A percentile compares a stretch with the other conserved stretches of the same genome.
Evolutionary conservation across 1,140 invertebrate species (phyloP).

Genomic region (Solenopsis invicta): DNA sequence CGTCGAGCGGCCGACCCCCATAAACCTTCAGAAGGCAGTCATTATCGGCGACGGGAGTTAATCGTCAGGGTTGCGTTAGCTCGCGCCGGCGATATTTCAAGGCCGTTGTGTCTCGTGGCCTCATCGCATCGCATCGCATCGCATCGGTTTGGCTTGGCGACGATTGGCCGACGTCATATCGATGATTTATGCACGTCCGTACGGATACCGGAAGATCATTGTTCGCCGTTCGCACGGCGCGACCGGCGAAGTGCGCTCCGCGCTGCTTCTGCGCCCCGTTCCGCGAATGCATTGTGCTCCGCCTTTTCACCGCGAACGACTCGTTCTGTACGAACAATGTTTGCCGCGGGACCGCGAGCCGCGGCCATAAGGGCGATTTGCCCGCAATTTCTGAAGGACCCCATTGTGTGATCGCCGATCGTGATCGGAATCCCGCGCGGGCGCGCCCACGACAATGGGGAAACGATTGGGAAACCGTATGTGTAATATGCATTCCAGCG

Average conservation of each 20-base stretch:
- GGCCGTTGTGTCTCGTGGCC: conserved; percentile 30
- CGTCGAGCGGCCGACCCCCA: not conserved
- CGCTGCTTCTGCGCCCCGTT: not conserved
- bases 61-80: conserved; percentile 41
- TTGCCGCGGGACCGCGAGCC: conserved; percentile 27
- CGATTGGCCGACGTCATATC: conserved; percentile 64
- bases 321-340: conserved; percentile 52
- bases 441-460: conserved; percentile 49
- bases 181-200: conserved; percentile 62
- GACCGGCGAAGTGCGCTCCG: no score
- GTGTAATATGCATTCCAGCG: conserved; percentile 57
- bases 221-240: conserved; percentile 62
- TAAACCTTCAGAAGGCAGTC: conserved; percentile 55
- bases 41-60: conserved; percentile 52
- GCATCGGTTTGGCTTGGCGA: conserved; percentile 31
- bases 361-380: conserved; percentile 56
- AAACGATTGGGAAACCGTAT: conserved; percentile 60
- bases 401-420: conserved; percentile 57
- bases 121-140: conserved; percentile 3
- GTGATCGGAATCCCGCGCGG: conserved; percentile 54
- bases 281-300: conserved; percentile 51
- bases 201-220: conserved; percentile 71
- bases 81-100: conserved; percentile 52
- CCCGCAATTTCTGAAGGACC: conserved; percentile 60
- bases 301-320: conserved; percentile 44